Evolutionary conservation across 2,888 invertebrate species (phyloP).

Genomic region (Perdita meconis): DNA sequence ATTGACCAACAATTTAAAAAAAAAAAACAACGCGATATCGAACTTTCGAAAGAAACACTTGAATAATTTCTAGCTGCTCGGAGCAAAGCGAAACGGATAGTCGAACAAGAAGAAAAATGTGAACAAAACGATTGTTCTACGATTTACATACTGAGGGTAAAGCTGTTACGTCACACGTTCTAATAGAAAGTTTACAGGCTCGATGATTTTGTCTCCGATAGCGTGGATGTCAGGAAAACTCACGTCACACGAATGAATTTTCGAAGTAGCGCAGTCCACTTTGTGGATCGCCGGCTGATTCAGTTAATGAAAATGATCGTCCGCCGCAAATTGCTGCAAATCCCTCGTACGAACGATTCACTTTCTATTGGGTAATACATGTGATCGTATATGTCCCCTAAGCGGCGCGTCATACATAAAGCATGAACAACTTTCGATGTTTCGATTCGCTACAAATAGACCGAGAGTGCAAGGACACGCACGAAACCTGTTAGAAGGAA

Average conservation of each 20-base stretch:
- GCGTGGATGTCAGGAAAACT: not conserved
- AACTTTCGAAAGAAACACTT: constrained; percentile 21
- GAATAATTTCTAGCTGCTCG: constrained; percentile 3
- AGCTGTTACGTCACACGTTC: constrained; percentile 8
- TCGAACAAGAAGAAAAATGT: not conserved
- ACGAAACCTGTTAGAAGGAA: not conserved
- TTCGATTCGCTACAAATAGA: constrained; percentile 63
- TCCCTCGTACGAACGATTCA: constrained; percentile 46
- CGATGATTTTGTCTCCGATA: not conserved
- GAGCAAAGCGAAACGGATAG: not conserved
- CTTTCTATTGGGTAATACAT: constrained; percentile 77
- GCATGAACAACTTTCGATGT: constrained; percentile 76
- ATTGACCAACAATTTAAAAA: constrained; percentile 31
- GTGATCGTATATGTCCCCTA: constrained; percentile 68
- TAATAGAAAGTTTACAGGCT: not conserved
- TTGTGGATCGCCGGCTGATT: not conserved
- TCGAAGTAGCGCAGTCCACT: not conserved
- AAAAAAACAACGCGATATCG: constrained; percentile 1
- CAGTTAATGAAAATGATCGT: constrained; percentile 21
- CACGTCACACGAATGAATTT: not conserved
- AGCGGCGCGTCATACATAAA: constrained; percentile 72
- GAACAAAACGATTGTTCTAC: not conserved
- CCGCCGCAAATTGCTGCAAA: constrained; percentile 30
- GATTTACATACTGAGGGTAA: constrained; percentile 10
- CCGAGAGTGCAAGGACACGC: constrained; percentile 26